Percentiles rank a stretch among this genome's conserved stretches.
phyloP scores from a whole-genome alignment of 2,888 invertebrate genomes.

The Malthinus flaveolus region DNA sequence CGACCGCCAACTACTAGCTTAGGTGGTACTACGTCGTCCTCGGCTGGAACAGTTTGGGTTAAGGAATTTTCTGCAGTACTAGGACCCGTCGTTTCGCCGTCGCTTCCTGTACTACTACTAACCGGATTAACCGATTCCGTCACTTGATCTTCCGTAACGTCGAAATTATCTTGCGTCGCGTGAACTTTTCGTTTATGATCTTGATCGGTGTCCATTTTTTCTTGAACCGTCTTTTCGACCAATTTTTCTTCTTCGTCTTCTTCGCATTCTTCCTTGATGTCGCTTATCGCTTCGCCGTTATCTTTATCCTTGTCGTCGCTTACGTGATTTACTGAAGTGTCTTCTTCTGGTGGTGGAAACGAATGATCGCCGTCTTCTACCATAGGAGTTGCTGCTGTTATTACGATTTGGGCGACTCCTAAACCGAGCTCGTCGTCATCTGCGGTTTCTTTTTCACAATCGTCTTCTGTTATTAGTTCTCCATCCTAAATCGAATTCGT shows the following conservation, averaged over 20 bases:
- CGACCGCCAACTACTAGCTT: slow-evolving; percentile 75
- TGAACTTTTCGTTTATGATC: slow-evolving; percentile 36
- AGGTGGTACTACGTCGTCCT: slow-evolving; percentile 59
- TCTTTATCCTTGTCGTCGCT: slow-evolving; percentile 30
- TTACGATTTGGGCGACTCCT: slow-evolving; percentile 87
- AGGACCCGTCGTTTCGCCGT: slow-evolving; percentile 66
- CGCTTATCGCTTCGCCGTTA: slow-evolving; percentile 37
- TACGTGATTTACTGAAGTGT: slow-evolving; percentile 44
- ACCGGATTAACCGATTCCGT: slow-evolving; percentile 63
- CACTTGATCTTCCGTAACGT: slow-evolving; percentile 58
- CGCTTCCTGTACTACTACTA: slow-evolving; percentile 70
- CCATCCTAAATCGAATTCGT: slow-evolving; percentile 28
- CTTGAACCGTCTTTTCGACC: slow-evolving; percentile 11
- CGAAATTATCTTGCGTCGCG: slow-evolving; percentile 41
- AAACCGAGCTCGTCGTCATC: slow-evolving; percentile 66
- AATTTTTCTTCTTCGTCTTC: slow-evolving; percentile 16
- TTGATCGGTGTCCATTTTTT: slow-evolving; percentile 11
- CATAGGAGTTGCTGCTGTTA: slow-evolving; percentile 93
- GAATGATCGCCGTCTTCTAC: slow-evolving; percentile 81
- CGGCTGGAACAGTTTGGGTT: slow-evolving; percentile 52
- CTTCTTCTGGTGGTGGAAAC: slow-evolving; percentile 67
- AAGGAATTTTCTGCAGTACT: slow-evolving; percentile 67
- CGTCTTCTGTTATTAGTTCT: slow-evolving; percentile 26
- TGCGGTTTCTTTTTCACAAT: slow-evolving; percentile 29
- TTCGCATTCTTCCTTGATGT: slow-evolving; percentile 14